These are phyloP conservation scores for Myathropa florea DNA, from an alignment of 2,888 invertebrate genomes.

Conservation along the genomic window DNA sequence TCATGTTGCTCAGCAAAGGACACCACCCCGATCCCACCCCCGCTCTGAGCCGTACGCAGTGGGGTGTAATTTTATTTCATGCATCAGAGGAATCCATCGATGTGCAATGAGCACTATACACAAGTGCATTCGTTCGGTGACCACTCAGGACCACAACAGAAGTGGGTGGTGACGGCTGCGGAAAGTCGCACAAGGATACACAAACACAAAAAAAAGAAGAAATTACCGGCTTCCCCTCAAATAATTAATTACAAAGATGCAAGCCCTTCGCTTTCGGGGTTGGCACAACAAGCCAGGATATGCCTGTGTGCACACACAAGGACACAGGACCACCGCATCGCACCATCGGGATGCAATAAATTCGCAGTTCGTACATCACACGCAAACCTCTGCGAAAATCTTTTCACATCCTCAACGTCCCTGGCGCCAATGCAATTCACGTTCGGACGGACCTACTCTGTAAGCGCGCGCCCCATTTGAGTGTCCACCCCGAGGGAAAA, in stretches of 20 bases:
- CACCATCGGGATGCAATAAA: constrained; percentile 17
- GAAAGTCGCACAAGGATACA: background rate
- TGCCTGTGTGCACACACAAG: background rate
- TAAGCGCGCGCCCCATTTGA: background rate
- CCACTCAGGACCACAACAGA: background rate
- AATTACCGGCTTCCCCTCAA: background rate
- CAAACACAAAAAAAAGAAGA: background rate
- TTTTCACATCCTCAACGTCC: constrained; percentile 18
- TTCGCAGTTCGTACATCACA: constrained; percentile 26
- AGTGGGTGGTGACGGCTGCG: background rate
- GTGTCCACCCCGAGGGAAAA: background rate
- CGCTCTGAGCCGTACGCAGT: background rate
- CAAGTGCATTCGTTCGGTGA: constrained; percentile 3
- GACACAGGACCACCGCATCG: background rate
- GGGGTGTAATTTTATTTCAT: constrained; percentile 28
- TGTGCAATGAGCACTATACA: constrained; percentile 8
- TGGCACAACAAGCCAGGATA: background rate
- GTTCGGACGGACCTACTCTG: background rate
- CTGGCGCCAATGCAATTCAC: background rate
- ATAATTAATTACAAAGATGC: constrained; percentile 30
- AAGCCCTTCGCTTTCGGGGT: background rate
- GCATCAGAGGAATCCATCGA: constrained; percentile 10
- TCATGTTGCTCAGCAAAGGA: too few species aligned
- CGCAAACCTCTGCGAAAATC: constrained; percentile 8
- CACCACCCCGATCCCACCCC: constrained; percentile 11